Percentiles rank a stretch among this genome's conserved stretches.
These are phyloP conservation scores for Spicauda simplicius DNA, from an alignment of 2,888 invertebrate genomes.

Conservation along the genomic window DNA sequence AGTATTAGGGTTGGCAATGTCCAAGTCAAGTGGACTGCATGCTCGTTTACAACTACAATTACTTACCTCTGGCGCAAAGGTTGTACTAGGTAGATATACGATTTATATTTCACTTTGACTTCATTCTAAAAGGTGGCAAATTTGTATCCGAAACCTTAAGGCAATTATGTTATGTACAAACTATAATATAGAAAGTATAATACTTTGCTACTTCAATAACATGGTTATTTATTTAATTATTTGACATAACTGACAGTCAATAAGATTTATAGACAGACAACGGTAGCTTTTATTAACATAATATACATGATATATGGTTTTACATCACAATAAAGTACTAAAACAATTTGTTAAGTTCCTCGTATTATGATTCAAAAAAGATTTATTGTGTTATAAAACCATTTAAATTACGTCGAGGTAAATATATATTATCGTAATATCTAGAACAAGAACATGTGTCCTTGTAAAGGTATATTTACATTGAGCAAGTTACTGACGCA, in stretches of 20 bases:
- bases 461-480: slow-evolving; percentile 1
- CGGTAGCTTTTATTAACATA: background rate
- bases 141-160: no score
- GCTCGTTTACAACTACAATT: no score
- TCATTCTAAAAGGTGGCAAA: no score
- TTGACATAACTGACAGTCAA: slow-evolving; percentile 17
- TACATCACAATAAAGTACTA: slow-evolving; percentile 5
- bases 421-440: slow-evolving; percentile 1
- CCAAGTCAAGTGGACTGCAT: no score
- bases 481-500: background rate
- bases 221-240: background rate
- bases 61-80: no score
- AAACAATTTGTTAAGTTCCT: slow-evolving; percentile 5
- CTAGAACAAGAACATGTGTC: slow-evolving; percentile 12
- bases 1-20: no score
- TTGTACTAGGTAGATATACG: no score
- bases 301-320: background rate
- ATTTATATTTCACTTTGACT: no score
- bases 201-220: no score
- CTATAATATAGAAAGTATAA: no score
- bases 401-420: background rate
- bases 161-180: no score
- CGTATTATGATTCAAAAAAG: background rate
- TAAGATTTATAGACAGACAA: slow-evolving; percentile 2
- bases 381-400: background rate